These are phyloP conservation scores for Amaurobius ferox DNA, from an alignment of 2,888 invertebrate genomes.

Conservation along the genomic window DNA sequence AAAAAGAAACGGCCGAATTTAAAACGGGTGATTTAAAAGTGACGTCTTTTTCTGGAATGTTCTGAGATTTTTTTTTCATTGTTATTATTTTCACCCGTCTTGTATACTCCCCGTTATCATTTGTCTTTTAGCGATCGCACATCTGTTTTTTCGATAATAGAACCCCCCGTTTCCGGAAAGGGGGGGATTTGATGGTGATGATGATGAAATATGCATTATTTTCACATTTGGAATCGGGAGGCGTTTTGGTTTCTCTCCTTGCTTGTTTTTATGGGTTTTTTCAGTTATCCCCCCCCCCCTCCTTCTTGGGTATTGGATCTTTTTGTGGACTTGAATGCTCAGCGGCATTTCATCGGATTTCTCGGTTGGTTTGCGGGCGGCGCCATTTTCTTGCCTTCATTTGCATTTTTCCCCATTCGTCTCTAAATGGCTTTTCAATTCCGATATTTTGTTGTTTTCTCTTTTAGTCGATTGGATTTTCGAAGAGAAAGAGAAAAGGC, in stretches of 20 bases:
- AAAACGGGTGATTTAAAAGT: conserved; percentile 59
- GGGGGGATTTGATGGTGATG: conserved; percentile 56
- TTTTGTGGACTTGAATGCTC: neutral
- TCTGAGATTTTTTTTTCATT: neutral
- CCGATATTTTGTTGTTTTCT: too few species aligned
- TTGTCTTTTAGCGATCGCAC: conserved; percentile 64
- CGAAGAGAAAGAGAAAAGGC: too few species aligned
- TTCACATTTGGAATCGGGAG: conserved; percentile 56
- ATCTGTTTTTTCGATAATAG: conserved; percentile 71
- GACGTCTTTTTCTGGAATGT: conserved; percentile 56
- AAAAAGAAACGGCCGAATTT: conserved; percentile 61
- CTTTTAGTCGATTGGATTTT: too few species aligned
- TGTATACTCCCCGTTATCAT: conserved; percentile 53
- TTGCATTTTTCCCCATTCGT: too few species aligned
- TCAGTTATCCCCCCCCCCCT: neutral
- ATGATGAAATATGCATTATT: conserved; percentile 67
- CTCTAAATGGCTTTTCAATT: too few species aligned
- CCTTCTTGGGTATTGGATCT: conserved; percentile 1
- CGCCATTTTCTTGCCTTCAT: neutral
- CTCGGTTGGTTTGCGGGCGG: neutral
- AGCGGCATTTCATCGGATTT: neutral
- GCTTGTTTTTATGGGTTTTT: conserved; percentile 12
- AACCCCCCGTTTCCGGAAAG: conserved; percentile 38
- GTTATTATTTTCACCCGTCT: conserved; percentile 14
- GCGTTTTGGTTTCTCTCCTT: neutral